Evolutionary conservation across 2,888 invertebrate genomes (phyloP), one percentile per base, ranked within the genome.

Genomic region (Diarsia rubi): DNA sequence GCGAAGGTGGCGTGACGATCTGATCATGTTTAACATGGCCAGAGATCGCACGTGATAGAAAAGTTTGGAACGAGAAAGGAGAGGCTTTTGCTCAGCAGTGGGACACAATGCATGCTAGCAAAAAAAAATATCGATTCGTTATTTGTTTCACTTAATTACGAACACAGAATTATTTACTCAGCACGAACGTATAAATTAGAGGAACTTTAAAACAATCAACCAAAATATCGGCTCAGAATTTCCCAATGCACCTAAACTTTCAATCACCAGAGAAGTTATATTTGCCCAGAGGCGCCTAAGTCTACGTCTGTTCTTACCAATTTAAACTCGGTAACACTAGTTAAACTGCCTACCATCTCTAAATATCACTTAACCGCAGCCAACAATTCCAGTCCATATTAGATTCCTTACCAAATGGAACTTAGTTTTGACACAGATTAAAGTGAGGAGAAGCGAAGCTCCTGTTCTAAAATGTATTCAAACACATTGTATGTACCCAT

Each of bases 401-500:
- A 91, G 88, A 90, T 89, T 88, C 81, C 88, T 84, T 80, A 76
- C 82, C 78, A 84, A 82, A 83, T 81, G 84, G 85, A 91, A 93
- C 91, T 93, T 92, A 92, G 93, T 93, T 78, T 67, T 9, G 63
- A 3, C 90, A 93, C 93, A 77, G 79, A 77, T 2, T 49, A 72
- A 44, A 42, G n/a, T 27, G 19, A 0, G 24, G 8, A 73, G 76
- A 79, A 19, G 57, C 4, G 73, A 19, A 16, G 21, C 19, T 52
- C 1, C n/a, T 16, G 12, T 31, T 49, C 19, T 2, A 24, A 31
- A 31, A 42, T 8, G 14, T 27, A 47, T 14, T 31, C 16, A 14
- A 12, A n/a, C 14, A 60, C 12, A 21, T 31, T 19, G 1, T 67
- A 3, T 27, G 11, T 44, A 12, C 4, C 42, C 4, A 68, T 16